These are phyloP conservation scores for Stigmatopora nigra DNA, from an alignment of 2,113 vertebrate genomes.

Conservation along the genomic window DNA sequence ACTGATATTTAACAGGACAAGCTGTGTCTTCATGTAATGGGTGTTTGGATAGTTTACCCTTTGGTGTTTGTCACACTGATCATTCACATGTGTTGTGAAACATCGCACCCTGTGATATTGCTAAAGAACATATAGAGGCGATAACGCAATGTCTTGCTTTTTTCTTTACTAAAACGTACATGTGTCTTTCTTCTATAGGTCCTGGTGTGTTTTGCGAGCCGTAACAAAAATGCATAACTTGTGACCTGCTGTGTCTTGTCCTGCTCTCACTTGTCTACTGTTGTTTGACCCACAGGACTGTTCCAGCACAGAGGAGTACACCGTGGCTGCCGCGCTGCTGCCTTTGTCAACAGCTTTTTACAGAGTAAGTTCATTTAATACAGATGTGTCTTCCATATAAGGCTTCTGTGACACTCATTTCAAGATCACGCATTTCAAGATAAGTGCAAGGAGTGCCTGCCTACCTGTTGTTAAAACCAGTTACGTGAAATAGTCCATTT, in stretches of 20 bases:
- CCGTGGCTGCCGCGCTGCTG: constrained; percentile 84
- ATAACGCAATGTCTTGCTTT: background rate
- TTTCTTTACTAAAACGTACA: background rate
- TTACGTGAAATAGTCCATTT: background rate
- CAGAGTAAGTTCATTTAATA: constrained; percentile 74
- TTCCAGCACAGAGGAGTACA: constrained; percentile 91
- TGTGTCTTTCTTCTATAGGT: background rate
- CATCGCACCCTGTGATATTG: background rate
- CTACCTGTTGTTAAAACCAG: background rate
- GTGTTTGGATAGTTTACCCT: constrained; percentile 20
- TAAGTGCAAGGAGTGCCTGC: background rate
- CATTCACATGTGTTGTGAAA: constrained; percentile 3
- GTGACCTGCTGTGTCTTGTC: constrained; percentile 20
- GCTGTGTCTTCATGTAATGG: constrained; percentile 40
- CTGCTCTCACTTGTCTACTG: constrained; percentile 27
- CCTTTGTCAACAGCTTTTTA: constrained; percentile 93
- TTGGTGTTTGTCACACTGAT: background rate
- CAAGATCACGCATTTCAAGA: background rate
- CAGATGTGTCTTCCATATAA: background rate
- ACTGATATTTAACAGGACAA: constrained; percentile 26
- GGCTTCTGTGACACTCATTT: constrained; percentile 3
- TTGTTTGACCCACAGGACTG: constrained; percentile 82
- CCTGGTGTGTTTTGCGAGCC: constrained; percentile 11
- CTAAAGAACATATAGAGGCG: background rate
- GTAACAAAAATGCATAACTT: background rate